Percentiles rank a stretch among this genome's conserved stretches.
phyloP scores from a whole-genome alignment of 2,113 vertebrate genomes.

The Aspidoscelis tigris region DNA sequence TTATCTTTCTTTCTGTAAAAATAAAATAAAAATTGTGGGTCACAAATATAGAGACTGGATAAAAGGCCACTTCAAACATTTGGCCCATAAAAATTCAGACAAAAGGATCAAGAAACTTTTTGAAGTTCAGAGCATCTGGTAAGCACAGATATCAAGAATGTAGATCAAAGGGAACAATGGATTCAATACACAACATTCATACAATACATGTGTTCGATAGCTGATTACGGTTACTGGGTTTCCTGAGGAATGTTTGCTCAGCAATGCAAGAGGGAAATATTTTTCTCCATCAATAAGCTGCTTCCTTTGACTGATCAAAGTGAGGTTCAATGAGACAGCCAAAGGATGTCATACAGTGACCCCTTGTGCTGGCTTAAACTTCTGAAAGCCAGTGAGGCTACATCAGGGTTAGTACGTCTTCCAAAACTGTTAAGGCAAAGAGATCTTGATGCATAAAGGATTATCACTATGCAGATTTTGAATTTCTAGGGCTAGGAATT shows the following conservation, averaged over 20 bases:
- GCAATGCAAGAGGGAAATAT: conserved; percentile 28
- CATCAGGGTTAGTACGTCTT: background rate
- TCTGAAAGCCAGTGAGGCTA: conserved; percentile 11
- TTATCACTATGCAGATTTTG: background rate
- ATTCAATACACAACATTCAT: conserved; percentile 27
- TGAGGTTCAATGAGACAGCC: conserved; percentile 20
- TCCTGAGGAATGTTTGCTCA: conserved; percentile 39
- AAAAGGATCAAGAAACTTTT: conserved; percentile 42
- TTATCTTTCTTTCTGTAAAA: conserved; percentile 10
- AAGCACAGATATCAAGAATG: conserved; percentile 30
- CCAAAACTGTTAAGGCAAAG: background rate
- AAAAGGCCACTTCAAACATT: conserved; percentile 33
- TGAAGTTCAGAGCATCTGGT: conserved; percentile 45
- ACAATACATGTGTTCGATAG: conserved; percentile 29
- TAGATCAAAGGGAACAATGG: conserved; percentile 43
- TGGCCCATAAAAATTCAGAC: conserved; percentile 43
- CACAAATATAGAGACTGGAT: conserved; percentile 22
- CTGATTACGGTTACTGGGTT: conserved; percentile 29
- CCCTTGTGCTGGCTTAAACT: conserved; percentile 10
- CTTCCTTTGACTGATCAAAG: conserved; percentile 40
- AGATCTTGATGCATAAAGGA: background rate
- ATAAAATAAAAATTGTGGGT: background rate
- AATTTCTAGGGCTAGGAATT: background rate
- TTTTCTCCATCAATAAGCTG: conserved; percentile 10
- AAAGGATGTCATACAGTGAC: conserved; percentile 11